Evolutionary conservation across 1,140 invertebrate species (phyloP).

Genomic region (Drosophila malerkotliana): DNA sequence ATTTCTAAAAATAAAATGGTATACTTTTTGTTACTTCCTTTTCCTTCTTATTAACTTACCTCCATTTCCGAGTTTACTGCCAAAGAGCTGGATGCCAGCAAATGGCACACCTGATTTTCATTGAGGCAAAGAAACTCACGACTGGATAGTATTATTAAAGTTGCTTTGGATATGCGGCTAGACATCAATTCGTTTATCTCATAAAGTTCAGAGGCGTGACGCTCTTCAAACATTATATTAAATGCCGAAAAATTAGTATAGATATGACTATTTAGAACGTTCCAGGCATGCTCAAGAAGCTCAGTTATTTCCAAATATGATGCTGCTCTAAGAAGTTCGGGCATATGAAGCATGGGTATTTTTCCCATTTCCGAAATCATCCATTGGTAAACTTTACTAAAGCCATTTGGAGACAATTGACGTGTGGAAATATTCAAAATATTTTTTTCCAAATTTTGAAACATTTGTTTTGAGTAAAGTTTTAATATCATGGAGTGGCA

Average conservation of each 20-base stretch:
- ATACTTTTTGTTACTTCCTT: too few species aligned
- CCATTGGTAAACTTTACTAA: constrained; percentile 14
- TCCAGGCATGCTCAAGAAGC: constrained; percentile 21
- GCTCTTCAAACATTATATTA: not conserved
- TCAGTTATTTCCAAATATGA: constrained; percentile 11
- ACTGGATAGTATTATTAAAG: constrained; percentile 1
- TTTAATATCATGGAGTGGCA: not conserved
- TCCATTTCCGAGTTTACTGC: constrained; percentile 46
- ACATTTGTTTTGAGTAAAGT: not conserved
- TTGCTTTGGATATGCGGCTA: constrained; percentile 13
- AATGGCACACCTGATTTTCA: constrained; percentile 12
- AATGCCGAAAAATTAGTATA: constrained; percentile 30
- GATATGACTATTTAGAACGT: not conserved
- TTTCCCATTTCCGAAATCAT: not conserved
- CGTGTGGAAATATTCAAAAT: not conserved
- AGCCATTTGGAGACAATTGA: not conserved
- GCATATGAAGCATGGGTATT: not conserved
- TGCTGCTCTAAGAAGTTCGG: not conserved
- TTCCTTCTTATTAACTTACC: constrained; percentile 9
- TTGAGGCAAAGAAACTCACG: constrained; percentile 27
- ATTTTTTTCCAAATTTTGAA: not conserved
- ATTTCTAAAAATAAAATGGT: too few species aligned
- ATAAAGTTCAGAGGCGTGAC: not conserved
- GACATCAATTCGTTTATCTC: constrained; percentile 9
- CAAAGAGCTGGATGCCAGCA: constrained; percentile 20